Percentiles rank a stretch among this genome's conserved stretches.
Conservation (phyloP, 2,113 vertebrate genomes). For the Dissostichus mawsoni region DNA sequence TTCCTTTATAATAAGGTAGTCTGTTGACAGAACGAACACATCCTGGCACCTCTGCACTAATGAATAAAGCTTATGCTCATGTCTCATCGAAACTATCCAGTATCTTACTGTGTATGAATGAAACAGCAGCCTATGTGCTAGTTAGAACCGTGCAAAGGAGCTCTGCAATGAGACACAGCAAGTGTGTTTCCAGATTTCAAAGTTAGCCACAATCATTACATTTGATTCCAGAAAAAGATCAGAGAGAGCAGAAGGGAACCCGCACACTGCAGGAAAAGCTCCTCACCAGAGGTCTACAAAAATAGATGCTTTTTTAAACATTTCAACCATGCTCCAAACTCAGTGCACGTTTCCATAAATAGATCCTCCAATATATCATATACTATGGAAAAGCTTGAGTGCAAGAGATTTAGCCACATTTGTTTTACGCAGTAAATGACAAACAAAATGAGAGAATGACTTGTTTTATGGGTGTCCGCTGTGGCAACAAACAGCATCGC, state of each 20-base stretch:
- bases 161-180: conserved; percentile 46
- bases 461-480: conserved; percentile 61
- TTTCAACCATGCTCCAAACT: conserved; percentile 39
- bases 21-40: background rate
- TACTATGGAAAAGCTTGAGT: conserved; percentile 12
- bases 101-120: conserved; percentile 8
- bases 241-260: conserved; percentile 59
- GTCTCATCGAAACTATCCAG: background rate
- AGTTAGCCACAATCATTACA: conserved; percentile 80
- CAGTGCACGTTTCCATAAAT: conserved; percentile 27
- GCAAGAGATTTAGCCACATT: conserved; percentile 25
- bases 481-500: conserved; percentile 58
- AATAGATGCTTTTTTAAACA: conserved; percentile 53
- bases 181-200: conserved; percentile 77
- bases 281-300: conserved; percentile 56
- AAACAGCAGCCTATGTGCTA: conserved; percentile 31
- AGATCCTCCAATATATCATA: conserved; percentile 7
- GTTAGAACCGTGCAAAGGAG: conserved; percentile 54
- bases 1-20: background rate
- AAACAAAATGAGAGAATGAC: conserved; percentile 56
- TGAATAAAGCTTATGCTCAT: background rate
- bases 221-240: conserved; percentile 81
- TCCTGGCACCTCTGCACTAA: background rate
- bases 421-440: conserved; percentile 45
- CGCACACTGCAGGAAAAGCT: conserved; percentile 68